Base-by-base conservation (phyloP, 1,140 invertebrate genomes). In the Hycleus cichorii region DNA sequence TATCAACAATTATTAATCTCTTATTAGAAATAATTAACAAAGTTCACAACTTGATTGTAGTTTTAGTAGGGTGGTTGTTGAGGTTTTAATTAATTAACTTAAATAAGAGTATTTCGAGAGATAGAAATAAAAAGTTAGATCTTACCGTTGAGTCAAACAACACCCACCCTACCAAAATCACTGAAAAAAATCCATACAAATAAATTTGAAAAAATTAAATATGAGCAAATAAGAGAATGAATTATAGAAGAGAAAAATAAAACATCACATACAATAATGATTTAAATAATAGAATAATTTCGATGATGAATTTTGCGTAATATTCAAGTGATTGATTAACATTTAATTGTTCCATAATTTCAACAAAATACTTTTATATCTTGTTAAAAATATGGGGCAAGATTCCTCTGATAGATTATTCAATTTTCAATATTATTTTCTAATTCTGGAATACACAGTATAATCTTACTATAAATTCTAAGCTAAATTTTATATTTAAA, bases 161-260 rank as follows among this genome's bases (percentile, higher is more conserved):
- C 69, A 72, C 70, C 70, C 70, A 72, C 69, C 70, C 70, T 72
- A 72, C 69, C 68, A 72, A 72, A 72, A 64, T 60, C 48, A 63
- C 65, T 64, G 63, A 64, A 67, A 68, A 18, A 18, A 56, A 39
- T 56, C 32, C 32, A 32, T 58, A 60, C 57, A 56, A 64, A 45
- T 60, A 49, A 53, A 55, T 62, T 59, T 39, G 57, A 57, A 52
- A 51, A 46, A 51, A 52, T 60, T 49, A 57, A n/a, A 54, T 59
- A 59, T 57, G 49, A 56, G 53, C 57, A 62, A 50, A 59, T 3
- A 32, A 18, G 45, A 51, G 49, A 59, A 45, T 26, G 54, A 40
- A 58, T 53, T 27, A 62, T 54, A 45, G 12, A 49, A 54, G 18
- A 18, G 18, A 18, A 18, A 18, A 32, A 4, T 0, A 32, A 32